Conservation (phyloP, 2,888 invertebrate species). For the Drosophila merina region DNA sequence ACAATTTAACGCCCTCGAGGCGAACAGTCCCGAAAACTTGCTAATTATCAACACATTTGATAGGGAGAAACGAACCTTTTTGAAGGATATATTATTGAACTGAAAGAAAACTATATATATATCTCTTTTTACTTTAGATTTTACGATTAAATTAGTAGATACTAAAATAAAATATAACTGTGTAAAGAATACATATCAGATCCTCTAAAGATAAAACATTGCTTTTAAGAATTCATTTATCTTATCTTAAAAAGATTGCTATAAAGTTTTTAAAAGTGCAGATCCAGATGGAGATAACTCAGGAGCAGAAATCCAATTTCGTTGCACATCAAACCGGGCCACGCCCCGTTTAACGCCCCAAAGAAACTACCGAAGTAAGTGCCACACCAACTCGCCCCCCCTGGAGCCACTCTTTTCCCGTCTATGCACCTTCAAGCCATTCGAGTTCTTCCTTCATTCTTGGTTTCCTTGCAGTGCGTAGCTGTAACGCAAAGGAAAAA, state of each 20-base stretch:
- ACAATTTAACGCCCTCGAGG: constrained; percentile 47
- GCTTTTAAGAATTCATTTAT: not conserved
- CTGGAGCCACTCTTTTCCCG: constrained; percentile 4
- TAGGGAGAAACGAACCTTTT: constrained; percentile 13
- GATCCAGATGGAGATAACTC: constrained; percentile 23
- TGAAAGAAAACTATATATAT: constrained; percentile 3
- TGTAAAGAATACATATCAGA: too few species aligned
- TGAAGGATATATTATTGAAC: not conserved
- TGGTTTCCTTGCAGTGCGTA: constrained; percentile 55
- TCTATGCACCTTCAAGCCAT: constrained; percentile 47
- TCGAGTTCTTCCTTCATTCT: constrained; percentile 18
- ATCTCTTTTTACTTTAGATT: too few species aligned
- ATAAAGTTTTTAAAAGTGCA: constrained; percentile 3
- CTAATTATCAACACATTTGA: constrained; percentile 73
- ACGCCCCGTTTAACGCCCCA: constrained; percentile 70
- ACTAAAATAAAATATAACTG: too few species aligned
- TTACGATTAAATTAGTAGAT: too few species aligned
- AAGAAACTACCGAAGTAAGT: constrained; percentile 66
- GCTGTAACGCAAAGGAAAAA: constrained; percentile 64
- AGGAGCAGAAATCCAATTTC: constrained; percentile 67
- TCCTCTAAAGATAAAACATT: not conserved
- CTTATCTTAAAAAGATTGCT: not conserved
- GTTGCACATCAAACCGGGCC: constrained; percentile 70
- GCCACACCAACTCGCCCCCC: constrained; percentile 16
- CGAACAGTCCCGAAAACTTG: constrained; percentile 47